Evolutionary conservation across 2,797 vertebrate genomes (phyloP).

Genomic region (Mustela erminea): DNA sequence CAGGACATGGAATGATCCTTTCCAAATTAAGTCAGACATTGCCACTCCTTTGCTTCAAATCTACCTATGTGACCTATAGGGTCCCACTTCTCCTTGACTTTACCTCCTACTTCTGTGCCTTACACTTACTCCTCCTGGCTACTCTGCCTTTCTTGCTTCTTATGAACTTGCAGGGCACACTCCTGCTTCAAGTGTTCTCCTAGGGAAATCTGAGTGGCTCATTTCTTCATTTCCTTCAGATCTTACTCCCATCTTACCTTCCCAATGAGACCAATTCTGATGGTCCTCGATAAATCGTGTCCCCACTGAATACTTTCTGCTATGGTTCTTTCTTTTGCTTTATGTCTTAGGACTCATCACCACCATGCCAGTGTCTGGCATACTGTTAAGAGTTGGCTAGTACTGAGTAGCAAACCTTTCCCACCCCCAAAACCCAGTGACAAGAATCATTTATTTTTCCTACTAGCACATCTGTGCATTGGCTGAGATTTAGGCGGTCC

Average conservation of each 20-base stretch:
- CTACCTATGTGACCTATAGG: too few species aligned
- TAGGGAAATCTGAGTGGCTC: neutral
- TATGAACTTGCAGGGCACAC: neutral
- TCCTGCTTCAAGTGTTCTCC: neutral
- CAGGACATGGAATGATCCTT: neutral
- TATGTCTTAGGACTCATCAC: neutral
- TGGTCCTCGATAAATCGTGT: neutral
- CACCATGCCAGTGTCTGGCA: neutral
- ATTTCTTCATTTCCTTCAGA: neutral
- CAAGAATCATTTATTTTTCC: neutral
- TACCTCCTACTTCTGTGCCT: accelerated
- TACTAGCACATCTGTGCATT: neutral
- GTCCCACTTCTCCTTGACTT: neutral
- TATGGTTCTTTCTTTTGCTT: neutral
- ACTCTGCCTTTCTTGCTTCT: neutral
- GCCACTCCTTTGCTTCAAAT: neutral
- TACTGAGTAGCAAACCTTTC: neutral
- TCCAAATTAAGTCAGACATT: neutral
- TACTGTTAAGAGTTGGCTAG: neutral
- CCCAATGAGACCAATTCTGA: neutral
- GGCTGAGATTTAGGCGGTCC: neutral
- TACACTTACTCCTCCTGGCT: too few species aligned
- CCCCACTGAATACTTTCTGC: neutral
- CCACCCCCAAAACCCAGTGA: neutral
- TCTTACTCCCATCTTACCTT: neutral